Percentiles rank a stretch among this genome's conserved stretches.
Conservation (phyloP, 2,113 vertebrate genomes). For the Pituophis catenifer region DNA sequence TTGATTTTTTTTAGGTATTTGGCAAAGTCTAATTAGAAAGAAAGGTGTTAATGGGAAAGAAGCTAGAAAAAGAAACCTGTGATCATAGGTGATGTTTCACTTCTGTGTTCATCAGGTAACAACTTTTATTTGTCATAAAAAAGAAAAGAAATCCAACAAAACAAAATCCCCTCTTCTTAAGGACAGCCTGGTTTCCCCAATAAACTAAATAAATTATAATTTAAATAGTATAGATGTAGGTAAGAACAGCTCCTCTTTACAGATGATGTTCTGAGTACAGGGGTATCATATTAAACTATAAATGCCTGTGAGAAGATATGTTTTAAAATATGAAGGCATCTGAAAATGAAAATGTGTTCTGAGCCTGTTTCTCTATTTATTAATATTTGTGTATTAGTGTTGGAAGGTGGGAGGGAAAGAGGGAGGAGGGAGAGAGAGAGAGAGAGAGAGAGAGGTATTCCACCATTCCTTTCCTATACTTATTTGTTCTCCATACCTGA, state of each 20-base stretch:
- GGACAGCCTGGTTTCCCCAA: neutral
- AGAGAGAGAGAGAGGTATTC: neutral
- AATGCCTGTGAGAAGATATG: neutral
- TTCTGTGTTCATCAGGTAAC: neutral
- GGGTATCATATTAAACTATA: conserved; percentile 8
- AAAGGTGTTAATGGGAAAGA: conserved; percentile 32
- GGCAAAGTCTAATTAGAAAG: conserved; percentile 21
- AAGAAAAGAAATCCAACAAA: neutral
- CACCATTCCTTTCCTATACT: neutral
- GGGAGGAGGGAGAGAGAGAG: neutral
- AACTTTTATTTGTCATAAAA: neutral
- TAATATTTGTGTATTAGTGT: neutral
- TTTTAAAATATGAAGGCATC: neutral
- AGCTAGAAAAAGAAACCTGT: conserved; percentile 25
- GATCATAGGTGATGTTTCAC: conserved; percentile 23
- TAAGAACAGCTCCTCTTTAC: conserved; percentile 1
- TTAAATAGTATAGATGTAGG: neutral
- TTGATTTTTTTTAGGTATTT: conserved; percentile 25
- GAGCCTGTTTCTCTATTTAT: neutral
- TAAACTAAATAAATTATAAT: conserved; percentile 6
- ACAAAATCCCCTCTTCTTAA: neutral
- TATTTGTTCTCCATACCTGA: neutral
- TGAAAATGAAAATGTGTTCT: neutral
- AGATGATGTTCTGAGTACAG: conserved; percentile 1
- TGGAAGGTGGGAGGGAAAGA: no score